These are phyloP conservation scores for Falco naumanni DNA, from an alignment of 2,797 vertebrate genomes.

Conservation along the genomic window DNA sequence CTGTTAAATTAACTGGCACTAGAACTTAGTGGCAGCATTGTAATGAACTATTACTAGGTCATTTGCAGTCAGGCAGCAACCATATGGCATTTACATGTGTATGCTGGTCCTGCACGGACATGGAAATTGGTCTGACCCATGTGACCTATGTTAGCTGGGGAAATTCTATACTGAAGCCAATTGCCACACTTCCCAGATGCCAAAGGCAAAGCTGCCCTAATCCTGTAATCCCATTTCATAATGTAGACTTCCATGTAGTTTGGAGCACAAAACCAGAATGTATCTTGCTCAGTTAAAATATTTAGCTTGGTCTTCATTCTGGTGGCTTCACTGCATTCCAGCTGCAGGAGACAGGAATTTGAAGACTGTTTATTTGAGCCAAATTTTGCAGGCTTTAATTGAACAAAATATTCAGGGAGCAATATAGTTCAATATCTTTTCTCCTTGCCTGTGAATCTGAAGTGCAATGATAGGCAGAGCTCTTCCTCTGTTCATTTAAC, in stretches of 20 bases:
- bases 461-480: neutral
- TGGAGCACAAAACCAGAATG: neutral
- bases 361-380: neutral
- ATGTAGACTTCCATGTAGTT: neutral
- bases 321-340: constrained; percentile 48
- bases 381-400: constrained; percentile 45
- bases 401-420: neutral
- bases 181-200: neutral
- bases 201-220: constrained; percentile 3
- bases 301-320: constrained; percentile 44
- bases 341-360: constrained; percentile 20
- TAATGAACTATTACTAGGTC: neutral
- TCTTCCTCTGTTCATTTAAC: neutral
- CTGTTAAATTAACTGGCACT: neutral
- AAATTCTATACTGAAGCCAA: neutral
- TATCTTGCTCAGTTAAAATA: constrained; percentile 35
- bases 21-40: neutral
- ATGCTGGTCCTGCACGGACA: neutral
- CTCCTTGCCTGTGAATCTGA: neutral
- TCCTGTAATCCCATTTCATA: neutral
- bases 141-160: neutral
- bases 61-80: neutral
- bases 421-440: neutral
- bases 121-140: neutral
- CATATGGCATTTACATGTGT: neutral